A percentile compares a stretch with the other conserved stretches of the same genome.
Conservation (phyloP, 2,888 invertebrate genomes). For the Tenthredo scrophulariae region DNA sequence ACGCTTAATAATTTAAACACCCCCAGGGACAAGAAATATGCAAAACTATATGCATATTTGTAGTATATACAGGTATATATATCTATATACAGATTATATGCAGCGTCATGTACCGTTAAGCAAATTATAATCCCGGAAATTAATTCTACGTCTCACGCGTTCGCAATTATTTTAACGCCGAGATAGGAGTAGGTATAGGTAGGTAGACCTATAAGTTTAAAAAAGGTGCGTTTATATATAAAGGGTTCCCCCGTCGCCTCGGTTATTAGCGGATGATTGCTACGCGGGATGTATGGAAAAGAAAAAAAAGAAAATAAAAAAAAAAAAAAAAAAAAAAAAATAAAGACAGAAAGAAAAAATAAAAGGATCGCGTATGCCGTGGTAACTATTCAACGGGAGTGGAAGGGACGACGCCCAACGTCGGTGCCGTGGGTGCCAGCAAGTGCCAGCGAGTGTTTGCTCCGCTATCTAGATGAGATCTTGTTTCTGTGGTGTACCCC, state of each 20-base stretch:
- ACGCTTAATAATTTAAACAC: background rate
- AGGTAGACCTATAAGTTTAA: conserved; percentile 2
- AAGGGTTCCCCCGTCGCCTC: conserved; percentile 42
- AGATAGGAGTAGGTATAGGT: conserved; percentile 7
- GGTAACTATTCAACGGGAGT: conserved; percentile 35
- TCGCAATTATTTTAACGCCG: conserved; percentile 48
- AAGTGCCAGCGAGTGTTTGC: conserved; percentile 68
- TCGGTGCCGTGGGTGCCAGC: conserved; percentile 62
- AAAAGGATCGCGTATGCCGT: conserved; percentile 38
- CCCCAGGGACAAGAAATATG: background rate
- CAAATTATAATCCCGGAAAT: conserved; percentile 45
- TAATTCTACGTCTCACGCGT: conserved; percentile 48
- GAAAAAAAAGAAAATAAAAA: background rate
- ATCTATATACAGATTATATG: background rate
- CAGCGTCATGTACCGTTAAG: conserved; percentile 40
- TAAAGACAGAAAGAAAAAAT: background rate
- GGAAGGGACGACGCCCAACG: conserved; percentile 40
- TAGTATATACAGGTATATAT: conserved; percentile 32
- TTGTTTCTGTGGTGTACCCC: conserved; percentile 71
- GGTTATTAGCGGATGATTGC: conserved; percentile 50
- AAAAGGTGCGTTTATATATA: conserved; percentile 37
- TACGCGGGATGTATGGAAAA: conserved; percentile 30
- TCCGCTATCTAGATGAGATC: conserved; percentile 77
- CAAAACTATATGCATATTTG: background rate
- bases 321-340: background rate